Percentiles rank a stretch among this genome's conserved stretches.
Evolutionary conservation across 1,140 invertebrate species (phyloP).

Genomic region (Leptinotarsa undecemlineata): DNA sequence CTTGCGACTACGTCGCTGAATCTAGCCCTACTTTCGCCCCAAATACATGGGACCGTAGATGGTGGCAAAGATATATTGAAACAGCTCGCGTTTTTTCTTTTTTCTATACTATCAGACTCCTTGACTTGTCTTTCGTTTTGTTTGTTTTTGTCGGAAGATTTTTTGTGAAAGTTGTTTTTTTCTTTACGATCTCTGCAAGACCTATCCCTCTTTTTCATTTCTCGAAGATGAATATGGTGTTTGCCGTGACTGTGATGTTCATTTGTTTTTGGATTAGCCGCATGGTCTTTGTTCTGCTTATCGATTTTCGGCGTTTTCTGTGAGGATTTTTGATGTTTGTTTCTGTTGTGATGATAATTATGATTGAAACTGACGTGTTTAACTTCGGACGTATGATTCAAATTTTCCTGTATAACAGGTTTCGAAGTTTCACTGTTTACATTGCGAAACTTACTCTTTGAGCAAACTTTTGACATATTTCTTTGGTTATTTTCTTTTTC

Average conservation of each 20-base stretch:
- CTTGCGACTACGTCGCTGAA: conserved; percentile 65
- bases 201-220: conserved; percentile 29
- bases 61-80: conserved; percentile 31
- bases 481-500: conserved; percentile 49
- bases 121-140: conserved; percentile 16
- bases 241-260: conserved; percentile 21
- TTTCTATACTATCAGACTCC: conserved; percentile 20
- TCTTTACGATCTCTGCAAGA: conserved; percentile 51
- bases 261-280: conserved; percentile 10
- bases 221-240: conserved; percentile 44
- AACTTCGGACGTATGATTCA: conserved; percentile 34
- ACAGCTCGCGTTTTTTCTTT: conserved; percentile 22
- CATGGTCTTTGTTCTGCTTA: conserved; percentile 22
- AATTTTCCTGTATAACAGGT: conserved; percentile 15
- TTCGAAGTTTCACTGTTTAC: conserved; percentile 9
- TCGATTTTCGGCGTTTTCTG: conserved; percentile 15
- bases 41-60: conserved; percentile 49
- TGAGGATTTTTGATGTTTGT: conserved; percentile 39
- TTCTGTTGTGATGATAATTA: conserved; percentile 54
- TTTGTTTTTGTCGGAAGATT: conserved; percentile 25
- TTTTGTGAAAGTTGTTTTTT: conserved; percentile 41
- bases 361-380: conserved; percentile 56
- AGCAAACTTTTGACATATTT: conserved; percentile 30
- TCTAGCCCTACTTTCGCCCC: conserved; percentile 61
- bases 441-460: conserved; percentile 23